Evolutionary conservation across 2,888 invertebrate genomes (phyloP), one percentile per base, ranked within the genome.

Genomic region (Acronicta alni): DNA sequence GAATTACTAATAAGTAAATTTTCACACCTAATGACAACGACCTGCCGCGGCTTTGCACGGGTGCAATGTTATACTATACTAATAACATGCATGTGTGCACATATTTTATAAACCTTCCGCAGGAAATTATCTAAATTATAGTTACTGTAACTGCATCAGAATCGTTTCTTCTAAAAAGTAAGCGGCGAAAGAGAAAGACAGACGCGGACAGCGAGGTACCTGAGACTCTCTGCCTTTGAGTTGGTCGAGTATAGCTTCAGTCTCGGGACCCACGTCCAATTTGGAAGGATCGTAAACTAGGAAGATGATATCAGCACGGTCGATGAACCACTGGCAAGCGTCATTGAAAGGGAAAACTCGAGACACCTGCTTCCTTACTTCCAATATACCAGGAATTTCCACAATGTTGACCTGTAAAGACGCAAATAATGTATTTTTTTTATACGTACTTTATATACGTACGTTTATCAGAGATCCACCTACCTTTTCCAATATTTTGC

Each of bases 291-390:
- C 99, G 88, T 99, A 99, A 32, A 99, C 97, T 57, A 99, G 95
- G 94, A 99, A 98, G 86, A 99, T 98, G 77, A 99, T 97, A 88
- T 99, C 98, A 20, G 99, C 98, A 66, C 98, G 96, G 91, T 99
- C 98, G 83, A 99, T 98, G 93, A 99, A 99, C 99, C 99, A 99
- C 89, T 98, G 98, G 86, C 98, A 98, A 47, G 98, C 99, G 86
- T 99, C 98, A 86, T 98, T 98, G 93, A 98, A 98, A 53, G 99
- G 98, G 85, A 99, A 99, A 61, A 98, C 96, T 52, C 98, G 96
- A 49, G 98, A 98, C 49, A 98, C 97, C 94, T 98, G 98, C 89
- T 98, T 98, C 73, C 98, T 96, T 64, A 98, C 98, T 95, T 99
- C 99, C 80, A 99, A 94, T 81, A 99, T 98, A 67, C 99, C 99